Conservation (phyloP, 2,113 vertebrate species). For the Chamaea fasciata region DNA sequence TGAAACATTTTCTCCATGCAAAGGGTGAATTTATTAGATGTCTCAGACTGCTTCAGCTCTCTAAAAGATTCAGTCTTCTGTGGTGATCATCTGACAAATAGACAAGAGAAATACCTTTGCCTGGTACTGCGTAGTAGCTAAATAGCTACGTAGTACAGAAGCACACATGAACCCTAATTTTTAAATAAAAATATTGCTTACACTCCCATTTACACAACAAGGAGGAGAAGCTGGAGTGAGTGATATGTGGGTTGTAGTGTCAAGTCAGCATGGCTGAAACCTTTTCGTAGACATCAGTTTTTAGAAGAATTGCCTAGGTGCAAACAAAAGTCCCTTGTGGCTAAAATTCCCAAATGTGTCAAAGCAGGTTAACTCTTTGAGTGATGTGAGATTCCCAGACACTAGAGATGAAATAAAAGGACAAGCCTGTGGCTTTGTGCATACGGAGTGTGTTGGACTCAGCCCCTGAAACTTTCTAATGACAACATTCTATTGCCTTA, state of each 20-base stretch:
- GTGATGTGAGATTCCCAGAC: not conserved
- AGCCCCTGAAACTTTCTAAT: not conserved
- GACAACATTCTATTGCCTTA: not conserved
- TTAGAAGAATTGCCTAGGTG: not conserved
- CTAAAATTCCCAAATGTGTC: not conserved
- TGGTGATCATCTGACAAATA: constrained; percentile 5
- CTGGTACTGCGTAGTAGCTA: not conserved
- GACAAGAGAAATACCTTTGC: not conserved
- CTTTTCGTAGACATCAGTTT: not conserved
- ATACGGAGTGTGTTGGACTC: not conserved
- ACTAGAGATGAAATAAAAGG: not conserved
- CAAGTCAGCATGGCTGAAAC: not conserved
- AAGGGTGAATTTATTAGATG: constrained; percentile 42
- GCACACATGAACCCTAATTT: not conserved
- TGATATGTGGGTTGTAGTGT: not conserved
- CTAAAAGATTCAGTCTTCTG: not conserved
- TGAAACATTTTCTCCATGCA: constrained; percentile 38
- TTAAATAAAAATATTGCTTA: not conserved
- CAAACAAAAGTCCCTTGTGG: not conserved
- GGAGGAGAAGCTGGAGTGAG: not conserved
- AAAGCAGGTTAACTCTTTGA: not conserved
- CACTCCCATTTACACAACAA: not conserved
- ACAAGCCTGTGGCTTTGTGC: not conserved
- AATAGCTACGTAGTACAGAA: not conserved
- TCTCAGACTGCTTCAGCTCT: not conserved